Evolutionary conservation across 2,113 vertebrate species (phyloP), one percentile per base, ranked within the genome.

Genomic region (Phalacrocorax brasilianus): DNA sequence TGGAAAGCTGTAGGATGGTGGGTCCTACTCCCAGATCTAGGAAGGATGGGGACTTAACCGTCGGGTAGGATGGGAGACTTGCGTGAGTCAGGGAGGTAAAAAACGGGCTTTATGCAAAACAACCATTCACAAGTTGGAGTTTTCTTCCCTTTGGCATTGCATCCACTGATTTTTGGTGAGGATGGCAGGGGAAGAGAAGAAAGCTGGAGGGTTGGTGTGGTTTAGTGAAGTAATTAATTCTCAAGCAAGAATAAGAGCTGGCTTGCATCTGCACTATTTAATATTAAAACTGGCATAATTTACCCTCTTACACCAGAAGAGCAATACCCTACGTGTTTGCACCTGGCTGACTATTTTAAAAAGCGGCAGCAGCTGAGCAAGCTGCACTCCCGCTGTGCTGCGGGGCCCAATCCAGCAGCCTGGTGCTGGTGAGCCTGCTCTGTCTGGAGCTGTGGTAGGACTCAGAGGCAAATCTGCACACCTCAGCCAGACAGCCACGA

Each of bases 361-460:
- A 70, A 78, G 42, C 15, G 5, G 70, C 24, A 63, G 67, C 1
- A 1, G n/a, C 80, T 80, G 80, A 70, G 76, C 55, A 72, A 73
- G 88, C 58, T 80, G 80, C 26, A 3, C 32, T 72, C 45, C 66
- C 33, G 35, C 86, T 56, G 50, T 3, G 5, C 66, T 74, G 66
- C 72, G 5, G 4, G 44, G 68, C n/a, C 59, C 40, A 5, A 1
- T 52, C 78, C 78, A 12, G 50, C 0, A 0, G 23, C 61, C 70
- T 35, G 38, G 0, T 0, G 0, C 49, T 0, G 0, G 15, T 1
- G 6, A 79, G 52, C 40, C 44, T 30, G 66, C 80, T 78, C 86
- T 5, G 2, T 23, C 14, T 4, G 5, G 47, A 75, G 49, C 19
- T 3, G n/a, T 19, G 28, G 9, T 5, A 23, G 56, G 62, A 83